A percentile compares a stretch with the other conserved stretches of the same genome.
Conservation (phyloP, 2,888 invertebrate species). For the Magallana nippona region DNA sequence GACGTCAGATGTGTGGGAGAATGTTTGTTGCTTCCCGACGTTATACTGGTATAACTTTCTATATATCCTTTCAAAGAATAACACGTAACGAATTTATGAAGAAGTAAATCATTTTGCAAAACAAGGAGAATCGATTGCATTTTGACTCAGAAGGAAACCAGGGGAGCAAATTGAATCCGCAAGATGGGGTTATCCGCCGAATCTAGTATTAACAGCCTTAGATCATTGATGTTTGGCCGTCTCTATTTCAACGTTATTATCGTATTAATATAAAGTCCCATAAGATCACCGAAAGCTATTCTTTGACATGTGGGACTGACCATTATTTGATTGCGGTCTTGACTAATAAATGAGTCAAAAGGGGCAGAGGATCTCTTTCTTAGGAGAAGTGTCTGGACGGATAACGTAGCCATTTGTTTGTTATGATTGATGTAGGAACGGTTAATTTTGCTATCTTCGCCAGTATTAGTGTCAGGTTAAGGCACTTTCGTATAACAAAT, state of each 20-base stretch:
- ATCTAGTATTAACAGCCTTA: neutral
- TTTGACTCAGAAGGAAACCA: conserved; percentile 17
- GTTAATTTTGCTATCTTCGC: neutral
- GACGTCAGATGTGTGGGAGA: neutral
- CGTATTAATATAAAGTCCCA: conserved; percentile 21
- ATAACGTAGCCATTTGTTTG: neutral
- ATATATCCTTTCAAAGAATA: neutral
- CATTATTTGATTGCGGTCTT: neutral
- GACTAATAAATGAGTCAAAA: neutral
- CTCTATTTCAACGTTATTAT: neutral
- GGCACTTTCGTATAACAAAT: neutral
- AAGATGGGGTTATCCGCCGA: conserved; percentile 11
- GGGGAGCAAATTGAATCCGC: neutral
- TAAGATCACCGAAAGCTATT: neutral
- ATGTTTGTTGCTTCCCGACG: neutral
- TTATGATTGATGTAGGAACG: conserved; percentile 3
- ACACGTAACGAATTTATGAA: neutral
- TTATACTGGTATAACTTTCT: neutral
- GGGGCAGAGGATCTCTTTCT: neutral
- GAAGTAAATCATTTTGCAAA: neutral
- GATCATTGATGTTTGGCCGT: conserved; percentile 2
- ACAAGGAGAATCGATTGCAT: neutral
- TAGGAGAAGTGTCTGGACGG: neutral
- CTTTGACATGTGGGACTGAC: conserved; percentile 5
- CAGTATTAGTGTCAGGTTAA: no score